Percentiles rank a stretch among this genome's conserved stretches.
Evolutionary conservation across 2,888 invertebrate genomes (phyloP).

Genomic region (Abrostola triplasia): DNA sequence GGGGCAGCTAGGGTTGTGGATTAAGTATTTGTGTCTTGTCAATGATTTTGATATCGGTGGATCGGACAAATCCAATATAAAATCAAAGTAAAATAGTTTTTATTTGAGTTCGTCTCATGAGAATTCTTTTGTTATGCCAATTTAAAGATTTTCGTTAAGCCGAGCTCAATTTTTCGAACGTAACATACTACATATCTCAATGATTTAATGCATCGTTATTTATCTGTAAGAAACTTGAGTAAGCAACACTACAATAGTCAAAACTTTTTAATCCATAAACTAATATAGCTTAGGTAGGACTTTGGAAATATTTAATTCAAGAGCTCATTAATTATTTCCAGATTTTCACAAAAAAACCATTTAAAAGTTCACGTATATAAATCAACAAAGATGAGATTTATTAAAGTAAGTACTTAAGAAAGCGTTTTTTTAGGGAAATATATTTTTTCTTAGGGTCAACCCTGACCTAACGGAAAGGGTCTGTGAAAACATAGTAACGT

Average conservation of each 20-base stretch:
- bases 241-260: too few species aligned
- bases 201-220: background rate
- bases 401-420: background rate
- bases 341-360: background rate
- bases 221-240: too few species aligned
- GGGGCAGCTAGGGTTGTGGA: slow-evolving; percentile 57
- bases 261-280: too few species aligned
- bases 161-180: background rate
- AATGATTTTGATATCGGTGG: slow-evolving; percentile 62
- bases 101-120: slow-evolving; percentile 36
- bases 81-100: slow-evolving; percentile 55
- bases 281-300: too few species aligned
- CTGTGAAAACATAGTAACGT: slow-evolving; percentile 63
- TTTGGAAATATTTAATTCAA: background rate
- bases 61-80: slow-evolving; percentile 55
- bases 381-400: background rate
- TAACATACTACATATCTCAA: too few species aligned
- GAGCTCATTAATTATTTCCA: background rate
- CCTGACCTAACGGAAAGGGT: slow-evolving; percentile 60
- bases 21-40: slow-evolving; percentile 50
- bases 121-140: slow-evolving; percentile 21
- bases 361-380: background rate
- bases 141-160: too few species aligned
- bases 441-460: slow-evolving; percentile 22
- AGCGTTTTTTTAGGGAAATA: background rate